Conservation (phyloP, 2,113 vertebrate species). For the Coturnix japonica region DNA sequence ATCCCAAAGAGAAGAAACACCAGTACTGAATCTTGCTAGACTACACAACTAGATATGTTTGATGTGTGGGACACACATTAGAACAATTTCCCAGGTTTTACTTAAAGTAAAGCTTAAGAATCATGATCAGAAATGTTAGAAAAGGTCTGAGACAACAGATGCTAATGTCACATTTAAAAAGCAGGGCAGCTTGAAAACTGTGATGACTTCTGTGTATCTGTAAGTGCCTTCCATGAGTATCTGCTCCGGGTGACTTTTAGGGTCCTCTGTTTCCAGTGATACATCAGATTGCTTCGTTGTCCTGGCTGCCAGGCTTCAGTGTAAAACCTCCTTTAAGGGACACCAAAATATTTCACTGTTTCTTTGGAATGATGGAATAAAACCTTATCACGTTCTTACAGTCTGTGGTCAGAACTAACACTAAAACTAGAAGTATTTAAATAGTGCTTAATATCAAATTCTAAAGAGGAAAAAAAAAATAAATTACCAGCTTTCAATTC, state of each 20-base stretch:
- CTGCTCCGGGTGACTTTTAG: background rate
- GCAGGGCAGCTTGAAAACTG: background rate
- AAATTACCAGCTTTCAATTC: background rate
- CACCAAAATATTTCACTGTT: background rate
- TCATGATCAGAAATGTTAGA: background rate
- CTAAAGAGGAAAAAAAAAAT: background rate
- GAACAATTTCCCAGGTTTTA: background rate
- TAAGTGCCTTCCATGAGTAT: background rate
- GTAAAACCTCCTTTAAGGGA: background rate
- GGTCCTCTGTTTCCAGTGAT: background rate
- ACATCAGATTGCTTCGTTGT: background rate
- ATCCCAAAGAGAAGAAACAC: background rate
- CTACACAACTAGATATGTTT: background rate
- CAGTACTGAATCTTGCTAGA: rapidly evolving
- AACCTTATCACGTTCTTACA: background rate
- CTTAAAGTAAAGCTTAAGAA: background rate
- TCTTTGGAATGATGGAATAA: background rate
- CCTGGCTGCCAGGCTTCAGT: background rate
- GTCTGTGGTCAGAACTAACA: background rate
- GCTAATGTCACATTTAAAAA: background rate
- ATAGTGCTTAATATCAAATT: background rate
- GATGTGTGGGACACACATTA: background rate
- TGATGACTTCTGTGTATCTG: rapidly evolving
- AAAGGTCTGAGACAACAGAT: background rate
- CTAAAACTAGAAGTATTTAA: background rate